Evolutionary conservation across 2,797 vertebrate genomes (phyloP), one percentile per base, ranked within the genome.

Genomic region (Psittacula derbiana): DNA sequence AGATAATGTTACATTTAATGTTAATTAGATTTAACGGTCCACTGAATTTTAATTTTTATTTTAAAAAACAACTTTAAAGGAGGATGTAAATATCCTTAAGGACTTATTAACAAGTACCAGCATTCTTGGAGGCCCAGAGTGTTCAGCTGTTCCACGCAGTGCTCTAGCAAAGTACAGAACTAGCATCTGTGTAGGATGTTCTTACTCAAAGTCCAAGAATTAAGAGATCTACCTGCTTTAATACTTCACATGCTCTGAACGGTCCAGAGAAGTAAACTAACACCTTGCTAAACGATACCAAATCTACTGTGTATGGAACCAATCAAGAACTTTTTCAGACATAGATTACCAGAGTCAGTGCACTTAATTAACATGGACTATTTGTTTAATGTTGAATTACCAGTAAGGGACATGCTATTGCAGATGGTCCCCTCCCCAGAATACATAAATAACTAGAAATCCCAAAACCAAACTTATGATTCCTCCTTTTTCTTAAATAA

Each of bases 1-100:
- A 91, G 31, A 81, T 78, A 93, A 62, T n/a, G 41, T 88, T 90
- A 83, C 65, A 79, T 43, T 92, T 84, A 86, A 80, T 60, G 58
- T 80, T 92, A 86, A 47, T 57, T 90, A 93, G 69, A 91, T 66
- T 78, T 69, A 90, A 88, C 36, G 28, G 65, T 72, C 67, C 33
- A 31, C 73, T 92, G 71, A 91, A 40, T 80, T 43, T n/a, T 61
- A 58, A 36, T 28, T 31, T 61, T 61, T 70, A 50, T 43, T 49
- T 16, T 24, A 38, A 67, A 53, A 20, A 57, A 21, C 0, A 50
- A 40, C 7, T 58, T 60, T 69, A n/a, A 61, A 78, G 49, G 79
- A 87, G 55, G 64, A 43, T 87, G 2, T 87, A 71, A 82, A 43
- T 64, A 84, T 23, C n/a, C 16, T 61, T 71, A 75, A 62, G 53